Evolutionary conservation across 1,140 invertebrate genomes (phyloP).

Genomic region (Pseudobourletiella spinata): DNA sequence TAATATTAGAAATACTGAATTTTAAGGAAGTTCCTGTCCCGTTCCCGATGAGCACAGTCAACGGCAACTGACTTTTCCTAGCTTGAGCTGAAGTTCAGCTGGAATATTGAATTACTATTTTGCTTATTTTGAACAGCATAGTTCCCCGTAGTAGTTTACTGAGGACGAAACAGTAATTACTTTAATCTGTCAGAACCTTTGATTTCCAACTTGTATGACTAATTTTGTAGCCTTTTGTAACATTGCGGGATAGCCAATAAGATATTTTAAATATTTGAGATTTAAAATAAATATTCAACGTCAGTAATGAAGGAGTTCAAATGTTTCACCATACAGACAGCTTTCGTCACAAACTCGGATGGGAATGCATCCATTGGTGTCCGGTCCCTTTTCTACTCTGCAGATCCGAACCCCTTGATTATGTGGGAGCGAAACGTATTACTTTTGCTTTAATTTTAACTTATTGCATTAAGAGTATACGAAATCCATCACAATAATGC

Average conservation of each 20-base stretch:
- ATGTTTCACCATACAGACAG: slow-evolving; percentile 1
- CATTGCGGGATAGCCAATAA: not conserved
- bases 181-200: not conserved
- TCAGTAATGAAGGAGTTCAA: not conserved
- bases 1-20: no score
- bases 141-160: not conserved
- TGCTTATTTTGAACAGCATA: no score
- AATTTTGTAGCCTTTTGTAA: not conserved
- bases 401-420: not conserved
- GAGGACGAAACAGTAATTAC: no score
- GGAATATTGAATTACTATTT: no score
- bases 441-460: no score
- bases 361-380: slow-evolving; percentile 1
- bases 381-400: not conserved
- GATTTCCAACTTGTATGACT: not conserved
- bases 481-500: not conserved
- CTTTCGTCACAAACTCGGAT: not conserved
- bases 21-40: no score
- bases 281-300: not conserved
- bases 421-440: slow-evolving; percentile 7
- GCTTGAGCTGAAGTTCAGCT: no score
- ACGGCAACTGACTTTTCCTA: no score
- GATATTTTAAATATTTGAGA: not conserved
- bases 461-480: not conserved
- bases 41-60: no score